These are phyloP conservation scores for Trichopoda pennipes DNA, from an alignment of 2,888 invertebrate genomes.

Conservation along the genomic window DNA sequence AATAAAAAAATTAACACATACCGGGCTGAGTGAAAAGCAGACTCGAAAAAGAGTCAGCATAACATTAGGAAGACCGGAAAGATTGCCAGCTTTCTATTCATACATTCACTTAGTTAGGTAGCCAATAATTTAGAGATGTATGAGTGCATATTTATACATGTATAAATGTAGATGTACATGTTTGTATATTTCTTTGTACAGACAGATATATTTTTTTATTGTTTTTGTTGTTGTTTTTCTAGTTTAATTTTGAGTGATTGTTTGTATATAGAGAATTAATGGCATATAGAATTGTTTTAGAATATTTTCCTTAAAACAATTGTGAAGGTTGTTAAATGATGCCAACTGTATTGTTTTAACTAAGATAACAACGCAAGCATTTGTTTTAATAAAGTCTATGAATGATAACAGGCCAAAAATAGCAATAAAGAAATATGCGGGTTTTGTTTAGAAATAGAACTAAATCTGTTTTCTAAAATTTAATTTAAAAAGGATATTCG, in stretches of 20 bases:
- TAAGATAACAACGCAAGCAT: conserved; percentile 52
- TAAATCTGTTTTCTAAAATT: no score
- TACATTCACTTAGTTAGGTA: conserved; percentile 17
- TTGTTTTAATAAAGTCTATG: conserved; percentile 33
- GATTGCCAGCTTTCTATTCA: neutral
- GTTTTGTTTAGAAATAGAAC: no score
- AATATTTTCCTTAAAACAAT: neutral
- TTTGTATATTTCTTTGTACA: conserved; percentile 19
- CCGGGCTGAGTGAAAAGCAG: conserved; percentile 15
- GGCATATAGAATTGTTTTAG: conserved; percentile 49
- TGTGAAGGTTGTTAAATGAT: conserved; percentile 33
- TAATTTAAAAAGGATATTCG: no score
- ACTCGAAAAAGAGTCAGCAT: neutral
- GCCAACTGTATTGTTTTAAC: conserved; percentile 44
- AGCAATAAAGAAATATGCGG: conserved; percentile 42
- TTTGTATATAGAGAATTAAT: conserved; percentile 49
- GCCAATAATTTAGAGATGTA: conserved; percentile 28
- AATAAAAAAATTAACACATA: conserved; percentile 28
- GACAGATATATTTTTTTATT: conserved; percentile 7
- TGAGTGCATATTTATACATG: neutral
- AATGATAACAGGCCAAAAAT: conserved; percentile 33
- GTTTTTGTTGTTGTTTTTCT: neutral
- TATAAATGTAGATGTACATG: no score
- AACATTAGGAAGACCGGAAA: neutral
- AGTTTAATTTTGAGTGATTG: conserved; percentile 41